Percentiles rank a stretch among this genome's conserved stretches.
These are phyloP conservation scores for Mycetomoellerius zeteki DNA, from an alignment of 1,140 invertebrate genomes.

Conservation along the genomic window DNA sequence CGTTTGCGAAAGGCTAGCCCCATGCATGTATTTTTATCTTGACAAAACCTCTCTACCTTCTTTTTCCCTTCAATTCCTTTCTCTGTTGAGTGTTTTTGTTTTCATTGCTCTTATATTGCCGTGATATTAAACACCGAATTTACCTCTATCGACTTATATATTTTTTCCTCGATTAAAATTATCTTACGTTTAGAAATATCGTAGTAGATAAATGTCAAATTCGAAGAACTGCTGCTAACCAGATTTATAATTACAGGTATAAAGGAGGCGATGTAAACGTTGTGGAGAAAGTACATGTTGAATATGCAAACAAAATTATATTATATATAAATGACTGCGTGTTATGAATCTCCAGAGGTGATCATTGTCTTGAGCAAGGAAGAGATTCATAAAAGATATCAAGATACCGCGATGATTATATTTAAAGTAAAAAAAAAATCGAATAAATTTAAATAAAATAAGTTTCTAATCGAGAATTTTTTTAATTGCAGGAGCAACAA, in stretches of 20 bases:
- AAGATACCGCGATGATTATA: slow-evolving; percentile 83
- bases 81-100: not conserved
- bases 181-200: not conserved
- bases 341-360: slow-evolving; percentile 79
- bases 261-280: not conserved
- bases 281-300: not conserved
- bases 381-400: slow-evolving; percentile 82
- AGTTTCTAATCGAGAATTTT: not conserved
- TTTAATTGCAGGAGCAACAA: slow-evolving; percentile 79
- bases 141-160: slow-evolving; percentile 63
- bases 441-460: not conserved
- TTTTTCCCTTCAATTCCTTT: slow-evolving; percentile 22
- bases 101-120: not conserved
- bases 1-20: slow-evolving; percentile 71
- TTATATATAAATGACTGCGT: slow-evolving; percentile 80
- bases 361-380: slow-evolving; percentile 73
- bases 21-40: slow-evolving; percentile 79
- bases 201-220: slow-evolving; percentile 3
- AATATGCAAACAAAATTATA: slow-evolving; percentile 21
- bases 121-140: not conserved
- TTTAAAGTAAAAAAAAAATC: slow-evolving; percentile 79
- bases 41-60: slow-evolving; percentile 56
- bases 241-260: slow-evolving; percentile 34
- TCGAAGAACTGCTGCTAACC: not conserved
- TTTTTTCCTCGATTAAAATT: slow-evolving; percentile 32